A percentile compares a stretch with the other conserved stretches of the same genome.
Evolutionary conservation across 2,797 vertebrate species (phyloP).

Genomic region (Microctenopoma lineatum): DNA sequence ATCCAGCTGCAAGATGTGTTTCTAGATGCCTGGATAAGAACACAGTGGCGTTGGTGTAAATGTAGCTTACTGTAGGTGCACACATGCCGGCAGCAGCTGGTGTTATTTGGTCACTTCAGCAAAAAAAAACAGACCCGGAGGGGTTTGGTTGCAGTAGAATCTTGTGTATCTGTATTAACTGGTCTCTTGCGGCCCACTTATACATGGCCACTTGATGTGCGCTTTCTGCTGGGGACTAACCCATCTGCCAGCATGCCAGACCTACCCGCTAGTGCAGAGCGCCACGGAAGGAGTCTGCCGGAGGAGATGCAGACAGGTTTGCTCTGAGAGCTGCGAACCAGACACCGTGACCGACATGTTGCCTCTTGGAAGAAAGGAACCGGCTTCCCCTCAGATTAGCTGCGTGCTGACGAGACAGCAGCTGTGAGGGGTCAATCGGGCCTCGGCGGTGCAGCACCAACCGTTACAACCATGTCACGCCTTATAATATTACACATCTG

Average conservation of each 20-base stretch:
- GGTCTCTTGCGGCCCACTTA: slow-evolving; percentile 45
- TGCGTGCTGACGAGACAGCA: slow-evolving; percentile 68
- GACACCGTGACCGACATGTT: slow-evolving; percentile 67
- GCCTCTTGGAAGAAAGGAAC: slow-evolving; percentile 40
- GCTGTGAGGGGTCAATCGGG: slow-evolving; percentile 66
- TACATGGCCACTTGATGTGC: slow-evolving; percentile 39
- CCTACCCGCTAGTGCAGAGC: slow-evolving; percentile 41
- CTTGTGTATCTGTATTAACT: slow-evolving; percentile 47
- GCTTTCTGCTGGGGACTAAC: slow-evolving; percentile 65
- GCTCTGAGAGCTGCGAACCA: slow-evolving; percentile 49
- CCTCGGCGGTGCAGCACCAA: slow-evolving; percentile 35
- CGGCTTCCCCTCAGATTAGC: slow-evolving; percentile 37
- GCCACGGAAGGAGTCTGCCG: slow-evolving; percentile 40
- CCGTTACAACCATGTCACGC: slow-evolving; percentile 52
- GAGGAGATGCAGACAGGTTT: slow-evolving; percentile 36
- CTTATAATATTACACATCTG: slow-evolving; percentile 76
- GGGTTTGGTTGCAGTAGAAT: slow-evolving; percentile 61
- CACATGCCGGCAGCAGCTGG: slow-evolving; percentile 56
- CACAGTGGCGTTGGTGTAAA: slow-evolving; percentile 17
- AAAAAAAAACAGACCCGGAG: slow-evolving; percentile 43
- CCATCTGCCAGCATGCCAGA: slow-evolving; percentile 41
- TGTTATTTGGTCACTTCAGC: slow-evolving; percentile 34
- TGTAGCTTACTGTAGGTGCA: slow-evolving; percentile 13
- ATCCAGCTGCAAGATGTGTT: slow-evolving; percentile 37
- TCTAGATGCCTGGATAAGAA: slow-evolving; percentile 16